These are phyloP conservation scores for Myotis yumanensis DNA, from an alignment of 2,113 vertebrate species.

Conservation along the genomic window DNA sequence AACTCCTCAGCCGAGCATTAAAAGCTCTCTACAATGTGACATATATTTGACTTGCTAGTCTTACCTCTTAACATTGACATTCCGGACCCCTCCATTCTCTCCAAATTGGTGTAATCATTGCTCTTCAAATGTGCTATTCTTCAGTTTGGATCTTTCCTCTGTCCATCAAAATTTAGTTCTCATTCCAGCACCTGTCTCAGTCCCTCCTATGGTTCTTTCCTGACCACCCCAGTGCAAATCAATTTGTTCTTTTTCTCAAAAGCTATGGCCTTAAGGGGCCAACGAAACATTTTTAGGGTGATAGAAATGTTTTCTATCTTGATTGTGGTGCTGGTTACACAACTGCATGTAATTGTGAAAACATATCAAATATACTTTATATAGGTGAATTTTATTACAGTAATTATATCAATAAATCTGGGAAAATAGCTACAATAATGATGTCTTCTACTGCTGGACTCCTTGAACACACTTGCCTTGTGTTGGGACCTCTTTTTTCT, in stretches of 20 bases:
- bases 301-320: background rate
- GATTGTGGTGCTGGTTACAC: background rate
- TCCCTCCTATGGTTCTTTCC: background rate
- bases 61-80: background rate
- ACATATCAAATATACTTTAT: background rate
- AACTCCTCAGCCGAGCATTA: background rate
- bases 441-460: background rate
- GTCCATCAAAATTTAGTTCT: background rate
- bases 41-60: background rate
- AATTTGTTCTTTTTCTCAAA: background rate
- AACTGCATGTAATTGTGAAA: background rate
- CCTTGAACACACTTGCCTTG: background rate
- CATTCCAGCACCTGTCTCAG: background rate
- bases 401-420: background rate
- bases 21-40: background rate
- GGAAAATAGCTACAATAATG: background rate
- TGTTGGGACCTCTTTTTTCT: background rate
- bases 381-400: background rate
- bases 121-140: background rate
- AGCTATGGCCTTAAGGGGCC: background rate
- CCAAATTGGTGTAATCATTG: background rate
- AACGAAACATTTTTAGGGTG: background rate
- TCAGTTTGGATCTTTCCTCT: background rate
- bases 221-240: background rate
- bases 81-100: background rate